A percentile compares a stretch with the other conserved stretches of the same genome.
Conservation (phyloP, 2,797 vertebrate species). For the Salmo trutta region DNA sequence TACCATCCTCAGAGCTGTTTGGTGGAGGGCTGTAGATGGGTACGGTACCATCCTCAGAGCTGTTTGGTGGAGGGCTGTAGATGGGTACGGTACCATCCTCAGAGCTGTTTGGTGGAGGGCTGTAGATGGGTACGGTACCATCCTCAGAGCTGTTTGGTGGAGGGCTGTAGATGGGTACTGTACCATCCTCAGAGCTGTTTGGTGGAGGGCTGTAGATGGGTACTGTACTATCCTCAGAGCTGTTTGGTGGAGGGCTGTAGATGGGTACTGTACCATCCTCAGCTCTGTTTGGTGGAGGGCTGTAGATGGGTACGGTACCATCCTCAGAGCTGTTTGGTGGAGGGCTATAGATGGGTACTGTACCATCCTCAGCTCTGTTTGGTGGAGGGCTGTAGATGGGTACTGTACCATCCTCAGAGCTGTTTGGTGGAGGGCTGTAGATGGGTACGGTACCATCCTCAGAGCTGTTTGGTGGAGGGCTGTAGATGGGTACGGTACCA, state of each 20-base stretch:
- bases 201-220: constrained; percentile 39
- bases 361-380: constrained; percentile 41
- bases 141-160: constrained; percentile 50
- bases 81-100: neutral
- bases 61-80: constrained; percentile 53
- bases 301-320: too few relatives aligned
- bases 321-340: constrained; percentile 50
- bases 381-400: constrained; percentile 39
- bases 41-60: constrained; percentile 15
- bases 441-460: neutral
- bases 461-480: constrained; percentile 57
- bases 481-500: too few relatives aligned
- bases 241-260: constrained; percentile 53
- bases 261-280: neutral
- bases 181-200: constrained; percentile 41
- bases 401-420: constrained; percentile 17
- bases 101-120: constrained; percentile 57
- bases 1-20: constrained; percentile 41
- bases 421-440: constrained; percentile 53
- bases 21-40: constrained; percentile 39
- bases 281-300: constrained; percentile 57
- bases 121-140: too few relatives aligned
- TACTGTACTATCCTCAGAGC: constrained; percentile 16
- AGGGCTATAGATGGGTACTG: constrained; percentile 30
- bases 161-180: constrained; percentile 24